Conservation (phyloP, 2,113 vertebrate species). For the Nothocercus nigrocapillus region DNA sequence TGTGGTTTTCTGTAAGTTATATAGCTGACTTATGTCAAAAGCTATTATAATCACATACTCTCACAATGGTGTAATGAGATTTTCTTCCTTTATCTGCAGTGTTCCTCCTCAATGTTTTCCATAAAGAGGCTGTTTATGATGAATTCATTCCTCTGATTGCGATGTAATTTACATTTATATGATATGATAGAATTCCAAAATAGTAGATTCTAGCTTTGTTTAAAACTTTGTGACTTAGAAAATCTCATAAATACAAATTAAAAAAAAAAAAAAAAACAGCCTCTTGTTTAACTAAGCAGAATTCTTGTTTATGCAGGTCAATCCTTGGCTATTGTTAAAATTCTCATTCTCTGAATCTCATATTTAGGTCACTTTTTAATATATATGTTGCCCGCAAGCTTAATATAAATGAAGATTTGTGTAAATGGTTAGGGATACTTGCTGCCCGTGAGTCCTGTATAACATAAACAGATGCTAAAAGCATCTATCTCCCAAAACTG, state of each 20-base stretch:
- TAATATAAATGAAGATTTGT: background rate
- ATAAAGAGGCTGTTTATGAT: slow-evolving; percentile 27
- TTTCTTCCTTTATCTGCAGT: slow-evolving; percentile 27
- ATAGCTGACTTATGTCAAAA: slow-evolving; percentile 28
- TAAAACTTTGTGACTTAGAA: slow-evolving; percentile 27
- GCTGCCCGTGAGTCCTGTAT: background rate
- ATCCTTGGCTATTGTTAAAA: background rate
- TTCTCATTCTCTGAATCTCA: background rate
- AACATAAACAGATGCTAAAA: background rate
- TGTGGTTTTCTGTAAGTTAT: background rate
- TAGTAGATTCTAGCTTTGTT: background rate
- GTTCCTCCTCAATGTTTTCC: slow-evolving; percentile 13
- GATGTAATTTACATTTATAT: slow-evolving; percentile 44
- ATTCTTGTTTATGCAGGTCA: background rate
- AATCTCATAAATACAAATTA: background rate
- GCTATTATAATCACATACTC: slow-evolving; percentile 23
- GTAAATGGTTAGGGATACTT: background rate
- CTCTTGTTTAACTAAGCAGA: background rate
- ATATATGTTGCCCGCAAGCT: background rate
- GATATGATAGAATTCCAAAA: background rate
- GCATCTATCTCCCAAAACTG: background rate
- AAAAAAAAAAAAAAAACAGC: background rate
- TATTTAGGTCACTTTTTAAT: background rate
- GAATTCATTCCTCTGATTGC: slow-evolving; percentile 43
- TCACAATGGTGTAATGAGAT: slow-evolving; percentile 31